Base-by-base conservation (phyloP, 2,797 vertebrate genomes). In the Takifugu rubripes region DNA sequence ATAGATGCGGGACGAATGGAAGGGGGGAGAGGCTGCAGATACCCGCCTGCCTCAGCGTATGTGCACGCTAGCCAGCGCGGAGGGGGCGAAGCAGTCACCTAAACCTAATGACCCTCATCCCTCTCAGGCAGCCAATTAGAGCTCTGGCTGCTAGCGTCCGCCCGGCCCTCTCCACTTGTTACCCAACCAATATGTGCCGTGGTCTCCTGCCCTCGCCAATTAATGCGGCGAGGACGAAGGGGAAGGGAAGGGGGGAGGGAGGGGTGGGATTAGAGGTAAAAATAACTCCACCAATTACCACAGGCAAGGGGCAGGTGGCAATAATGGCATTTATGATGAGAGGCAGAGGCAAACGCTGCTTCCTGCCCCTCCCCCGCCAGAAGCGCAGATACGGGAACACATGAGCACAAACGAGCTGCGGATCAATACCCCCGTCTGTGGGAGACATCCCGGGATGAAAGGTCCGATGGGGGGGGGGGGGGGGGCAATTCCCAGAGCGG, bases 91-190 rank as follows among this genome's bases (percentile, higher is more conserved):
- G 65, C 71, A 65, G 70, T 74, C 78, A 74, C 68, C 76, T 75
- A 71, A 69, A 75, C 69, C 82, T 88, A 89, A 88, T 79, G 83
- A 87, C 82, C 81, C 75, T 86, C 84, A 88, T 87, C 84, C 82
- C 77, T 88, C 69, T 83, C 76, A 73, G 82, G 78, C 74, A 85
- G 84, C 88, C 87, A 90, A 91, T 91, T 88, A 90, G 72, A 86
- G 85, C 66, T 44, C 58, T 31, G 73, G 78, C 72, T 77, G 82
- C 84, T 79, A 72, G 77, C 68, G 42, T 70, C 64, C 56, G 27
- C 68, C 75, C 68, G 65, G 67, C 74, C 82, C 71, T 76, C 63
- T 29, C 75, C 74, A 78, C 79, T 83, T 72, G 84, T 83, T 86
- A 84, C 82, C 84, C 65, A 66, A 62, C 80, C 84, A 72, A 81